These are phyloP conservation scores for Vandiemenella viatica DNA, from an alignment of 2,888 invertebrate genomes.

Conservation along the genomic window DNA sequence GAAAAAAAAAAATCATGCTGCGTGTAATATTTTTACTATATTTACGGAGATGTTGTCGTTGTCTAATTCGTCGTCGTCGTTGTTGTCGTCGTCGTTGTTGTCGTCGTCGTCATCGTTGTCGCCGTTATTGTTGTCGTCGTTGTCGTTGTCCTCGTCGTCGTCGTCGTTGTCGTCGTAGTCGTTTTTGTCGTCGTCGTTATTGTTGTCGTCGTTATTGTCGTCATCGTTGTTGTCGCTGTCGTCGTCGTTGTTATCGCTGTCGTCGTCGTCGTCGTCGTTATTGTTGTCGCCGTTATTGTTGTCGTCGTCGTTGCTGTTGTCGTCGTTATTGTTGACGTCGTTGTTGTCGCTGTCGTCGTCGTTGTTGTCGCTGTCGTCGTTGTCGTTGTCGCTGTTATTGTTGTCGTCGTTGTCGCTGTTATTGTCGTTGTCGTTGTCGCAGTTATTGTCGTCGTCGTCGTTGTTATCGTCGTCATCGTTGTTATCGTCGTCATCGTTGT, in stretches of 20 bases:
- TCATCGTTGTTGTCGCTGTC: background rate
- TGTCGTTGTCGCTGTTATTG: no score
- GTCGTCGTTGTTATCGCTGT: background rate
- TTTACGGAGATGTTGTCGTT: no score
- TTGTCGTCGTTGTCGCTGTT: no score
- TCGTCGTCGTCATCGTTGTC: background rate
- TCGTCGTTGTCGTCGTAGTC: rapidly evolving
- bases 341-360: background rate
- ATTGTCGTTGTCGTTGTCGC: no score
- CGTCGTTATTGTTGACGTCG: background rate
- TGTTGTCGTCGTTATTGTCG: background rate
- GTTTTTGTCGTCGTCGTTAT: no score
- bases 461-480: no score
- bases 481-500: no score
- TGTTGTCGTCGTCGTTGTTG: rapidly evolving
- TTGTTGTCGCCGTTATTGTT: background rate
- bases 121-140: no score
- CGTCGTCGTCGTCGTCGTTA: background rate
- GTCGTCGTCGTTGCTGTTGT: background rate
- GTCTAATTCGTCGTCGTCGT: background rate
- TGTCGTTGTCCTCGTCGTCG: background rate
- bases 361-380: no score
- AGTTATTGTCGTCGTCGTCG: no score
- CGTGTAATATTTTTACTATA: no score
- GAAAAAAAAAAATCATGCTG: no score